phyloP scores from a whole-genome alignment of 2,888 invertebrate genomes.

The Ennomos quercinarius region DNA sequence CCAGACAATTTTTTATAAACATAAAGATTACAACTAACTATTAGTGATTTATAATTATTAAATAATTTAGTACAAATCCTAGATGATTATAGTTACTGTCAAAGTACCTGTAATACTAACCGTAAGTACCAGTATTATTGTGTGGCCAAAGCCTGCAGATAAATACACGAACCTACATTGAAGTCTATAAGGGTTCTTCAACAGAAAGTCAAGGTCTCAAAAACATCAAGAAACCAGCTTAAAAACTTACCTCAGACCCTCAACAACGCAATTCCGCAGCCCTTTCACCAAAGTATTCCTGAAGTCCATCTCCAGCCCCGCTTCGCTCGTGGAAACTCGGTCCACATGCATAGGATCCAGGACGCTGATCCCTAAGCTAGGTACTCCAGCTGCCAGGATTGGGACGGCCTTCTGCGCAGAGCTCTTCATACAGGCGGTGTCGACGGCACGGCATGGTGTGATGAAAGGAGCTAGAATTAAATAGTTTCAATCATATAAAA shows the following conservation, averaged over 20 bases:
- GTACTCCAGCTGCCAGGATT: slow-evolving; percentile 62
- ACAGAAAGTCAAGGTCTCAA: not conserved
- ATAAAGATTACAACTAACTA: too few relatives aligned
- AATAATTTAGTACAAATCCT: too few relatives aligned
- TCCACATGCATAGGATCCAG: slow-evolving; percentile 70
- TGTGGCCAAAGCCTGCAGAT: too few relatives aligned
- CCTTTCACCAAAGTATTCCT: slow-evolving; percentile 67
- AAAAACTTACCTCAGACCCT: slow-evolving; percentile 59
- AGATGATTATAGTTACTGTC: too few relatives aligned
- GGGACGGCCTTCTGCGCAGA: slow-evolving; percentile 66
- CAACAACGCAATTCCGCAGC: slow-evolving; percentile 60
- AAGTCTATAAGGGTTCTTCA: too few relatives aligned
- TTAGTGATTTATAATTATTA: too few relatives aligned
- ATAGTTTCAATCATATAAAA: too few relatives aligned
- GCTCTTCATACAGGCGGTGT: slow-evolving; percentile 56
- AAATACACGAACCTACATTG: too few relatives aligned
- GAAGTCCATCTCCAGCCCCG: slow-evolving; percentile 70
- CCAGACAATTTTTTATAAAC: too few relatives aligned
- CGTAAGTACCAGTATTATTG: too few relatives aligned
- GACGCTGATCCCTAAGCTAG: slow-evolving; percentile 56
- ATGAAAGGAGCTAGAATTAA: slow-evolving; percentile 61
- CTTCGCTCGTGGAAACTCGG: slow-evolving; percentile 58
- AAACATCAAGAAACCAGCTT: not conserved
- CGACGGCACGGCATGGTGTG: slow-evolving; percentile 58
- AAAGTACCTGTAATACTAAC: too few relatives aligned